Conservation (phyloP, 2,113 vertebrate species). For the Syngnathus typhle region DNA sequence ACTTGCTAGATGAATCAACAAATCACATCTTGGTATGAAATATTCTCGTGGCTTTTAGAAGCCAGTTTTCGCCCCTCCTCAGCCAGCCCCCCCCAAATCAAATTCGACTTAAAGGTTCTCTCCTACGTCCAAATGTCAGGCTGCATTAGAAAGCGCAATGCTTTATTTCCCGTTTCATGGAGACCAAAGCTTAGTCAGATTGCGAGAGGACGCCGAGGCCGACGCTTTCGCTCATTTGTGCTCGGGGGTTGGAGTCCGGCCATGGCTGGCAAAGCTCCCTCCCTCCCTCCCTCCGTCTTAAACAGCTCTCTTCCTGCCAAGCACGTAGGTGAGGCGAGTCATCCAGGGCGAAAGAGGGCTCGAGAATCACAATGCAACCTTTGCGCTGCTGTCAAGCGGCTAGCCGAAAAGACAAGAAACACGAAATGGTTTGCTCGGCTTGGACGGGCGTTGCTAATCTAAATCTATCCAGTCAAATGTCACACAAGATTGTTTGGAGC, state of each 20-base stretch:
- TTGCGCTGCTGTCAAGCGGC: slow-evolving; percentile 26
- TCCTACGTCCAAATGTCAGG: slow-evolving; percentile 47
- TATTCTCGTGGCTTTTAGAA: slow-evolving; percentile 61
- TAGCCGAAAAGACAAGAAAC: too few species aligned
- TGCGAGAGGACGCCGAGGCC: slow-evolving; percentile 21
- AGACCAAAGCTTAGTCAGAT: slow-evolving; percentile 38
- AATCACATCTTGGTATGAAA: slow-evolving; percentile 64
- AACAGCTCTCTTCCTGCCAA: slow-evolving; percentile 66
- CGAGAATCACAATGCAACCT: slow-evolving; percentile 70
- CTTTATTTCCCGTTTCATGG: slow-evolving; percentile 62
- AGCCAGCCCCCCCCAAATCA: slow-evolving; percentile 50
- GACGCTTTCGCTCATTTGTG: slow-evolving; percentile 17
- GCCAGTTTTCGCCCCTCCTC: slow-evolving; percentile 49
- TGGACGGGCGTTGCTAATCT: too few species aligned
- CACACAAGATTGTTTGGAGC: too few species aligned
- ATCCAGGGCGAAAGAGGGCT: slow-evolving; percentile 51
- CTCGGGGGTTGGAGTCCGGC: slow-evolving; percentile 23
- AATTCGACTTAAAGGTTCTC: slow-evolving; percentile 62
- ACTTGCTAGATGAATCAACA: slow-evolving; percentile 60
- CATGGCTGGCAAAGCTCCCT: slow-evolving; percentile 17
- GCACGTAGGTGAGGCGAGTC: slow-evolving; percentile 57
- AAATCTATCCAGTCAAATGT: too few species aligned
- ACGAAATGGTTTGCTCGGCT: too few species aligned
- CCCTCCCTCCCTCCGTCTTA: slow-evolving; percentile 7
- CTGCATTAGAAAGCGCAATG: slow-evolving; percentile 62